These are phyloP conservation scores for Laothoe populi DNA, from an alignment of 2,888 invertebrate species.

Conservation along the genomic window DNA sequence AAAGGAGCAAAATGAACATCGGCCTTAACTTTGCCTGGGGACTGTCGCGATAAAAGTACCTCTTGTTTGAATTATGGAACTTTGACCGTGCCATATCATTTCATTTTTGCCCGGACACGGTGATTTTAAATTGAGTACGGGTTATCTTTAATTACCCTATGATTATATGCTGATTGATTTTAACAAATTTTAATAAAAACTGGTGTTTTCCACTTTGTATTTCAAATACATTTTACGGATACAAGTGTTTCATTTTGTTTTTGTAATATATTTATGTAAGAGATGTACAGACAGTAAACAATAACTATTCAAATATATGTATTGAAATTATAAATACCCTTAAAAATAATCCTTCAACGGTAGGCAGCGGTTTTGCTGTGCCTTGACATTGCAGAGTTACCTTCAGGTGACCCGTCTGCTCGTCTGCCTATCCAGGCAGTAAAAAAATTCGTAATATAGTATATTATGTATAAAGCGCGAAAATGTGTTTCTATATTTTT, in stretches of 20 bases:
- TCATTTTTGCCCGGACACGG: constrained; percentile 38
- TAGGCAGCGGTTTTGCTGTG: no score
- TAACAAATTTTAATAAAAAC: background rate
- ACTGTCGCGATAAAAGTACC: constrained; percentile 63
- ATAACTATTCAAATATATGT: background rate
- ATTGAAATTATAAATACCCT: no score
- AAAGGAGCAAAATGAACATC: constrained; percentile 60
- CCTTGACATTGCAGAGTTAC: no score
- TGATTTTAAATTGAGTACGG: constrained; percentile 34
- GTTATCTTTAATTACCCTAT: constrained; percentile 22
- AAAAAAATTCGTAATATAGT: no score
- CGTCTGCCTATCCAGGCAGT: no score
- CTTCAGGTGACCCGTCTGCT: no score
- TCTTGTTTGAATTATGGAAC: constrained; percentile 63
- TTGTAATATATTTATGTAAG: background rate
- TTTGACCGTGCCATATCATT: constrained; percentile 48
- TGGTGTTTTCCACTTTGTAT: background rate
- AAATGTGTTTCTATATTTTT: background rate
- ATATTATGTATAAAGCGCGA: background rate
- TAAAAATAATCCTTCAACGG: no score
- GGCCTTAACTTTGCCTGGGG: constrained; percentile 54
- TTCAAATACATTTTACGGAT: background rate
- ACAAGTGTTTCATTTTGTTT: background rate
- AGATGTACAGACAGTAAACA: no score
- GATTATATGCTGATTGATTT: background rate